Evolutionary conservation across 2,113 vertebrate species (phyloP).

Genomic region (Rhinopomastus cyanomelas): DNA sequence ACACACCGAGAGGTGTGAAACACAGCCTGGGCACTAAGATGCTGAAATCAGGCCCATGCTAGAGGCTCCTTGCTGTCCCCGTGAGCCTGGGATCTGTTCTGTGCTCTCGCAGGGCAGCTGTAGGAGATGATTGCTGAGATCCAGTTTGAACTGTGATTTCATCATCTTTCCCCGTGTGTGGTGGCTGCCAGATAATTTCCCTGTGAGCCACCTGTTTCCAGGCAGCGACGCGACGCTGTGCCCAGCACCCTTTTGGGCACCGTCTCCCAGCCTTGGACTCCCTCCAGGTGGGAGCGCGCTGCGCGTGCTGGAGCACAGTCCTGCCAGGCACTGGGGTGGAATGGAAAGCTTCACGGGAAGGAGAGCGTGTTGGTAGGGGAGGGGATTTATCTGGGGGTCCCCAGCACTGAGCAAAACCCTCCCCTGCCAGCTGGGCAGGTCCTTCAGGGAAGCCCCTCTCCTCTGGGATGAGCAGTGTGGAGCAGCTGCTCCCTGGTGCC

Average conservation of each 20-base stretch:
- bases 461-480: not conserved
- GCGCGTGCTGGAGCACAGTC: not conserved
- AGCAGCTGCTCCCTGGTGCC: not conserved
- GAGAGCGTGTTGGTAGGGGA: not conserved
- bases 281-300: not conserved
- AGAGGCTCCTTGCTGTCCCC: not conserved
- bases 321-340: not conserved
- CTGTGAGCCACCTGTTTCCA: slow-evolving; percentile 22
- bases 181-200: slow-evolving; percentile 28
- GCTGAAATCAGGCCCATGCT: not conserved
- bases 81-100: not conserved
- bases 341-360: not conserved
- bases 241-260: slow-evolving; percentile 6
- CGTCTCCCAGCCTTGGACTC: slow-evolving; percentile 20
- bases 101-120: not conserved
- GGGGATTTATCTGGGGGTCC: accelerated
- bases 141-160: not conserved
- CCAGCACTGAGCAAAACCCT: not conserved
- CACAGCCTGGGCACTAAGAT: too few relatives aligned
- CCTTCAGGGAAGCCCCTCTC: not conserved
- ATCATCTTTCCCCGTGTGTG: slow-evolving; percentile 34
- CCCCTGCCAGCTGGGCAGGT: not conserved
- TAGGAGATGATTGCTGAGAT: not conserved
- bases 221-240: not conserved
- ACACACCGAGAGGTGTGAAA: too few relatives aligned